Conservation (phyloP, 2,888 invertebrate species). For the Drosophila sordidula region DNA sequence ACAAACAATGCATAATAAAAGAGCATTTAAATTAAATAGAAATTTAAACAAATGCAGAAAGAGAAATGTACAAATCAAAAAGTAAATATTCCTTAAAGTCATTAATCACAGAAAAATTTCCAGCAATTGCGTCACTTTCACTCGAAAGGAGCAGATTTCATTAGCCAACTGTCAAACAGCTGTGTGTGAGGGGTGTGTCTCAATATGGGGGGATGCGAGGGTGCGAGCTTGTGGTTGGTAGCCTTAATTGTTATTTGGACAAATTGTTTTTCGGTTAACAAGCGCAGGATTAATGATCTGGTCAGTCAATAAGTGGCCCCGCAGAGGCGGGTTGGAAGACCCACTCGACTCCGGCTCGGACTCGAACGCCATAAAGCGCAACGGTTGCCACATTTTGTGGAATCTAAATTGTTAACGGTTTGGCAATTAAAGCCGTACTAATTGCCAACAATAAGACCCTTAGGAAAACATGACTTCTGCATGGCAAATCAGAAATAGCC, state of each 20-base stretch:
- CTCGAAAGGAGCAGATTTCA: conserved; percentile 52
- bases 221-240: conserved; percentile 61
- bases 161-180: conserved; percentile 63
- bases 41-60: conserved; percentile 39
- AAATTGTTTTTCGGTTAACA: conserved; percentile 78
- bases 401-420: conserved; percentile 51
- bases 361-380: conserved; percentile 63
- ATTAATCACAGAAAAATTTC: conserved; percentile 58
- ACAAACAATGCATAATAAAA: conserved; percentile 15
- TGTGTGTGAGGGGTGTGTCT: conserved; percentile 18
- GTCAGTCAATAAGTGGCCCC: conserved; percentile 49
- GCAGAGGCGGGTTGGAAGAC: conserved; percentile 16
- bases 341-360: conserved; percentile 4
- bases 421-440: conserved; percentile 72
- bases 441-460: conserved; percentile 75
- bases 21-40: conserved; percentile 25
- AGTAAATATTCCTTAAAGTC: conserved; percentile 28
- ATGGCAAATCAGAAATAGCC: conserved; percentile 32
- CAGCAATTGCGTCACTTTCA: conserved; percentile 50
- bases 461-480: conserved; percentile 69
- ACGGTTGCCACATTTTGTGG: conserved; percentile 60
- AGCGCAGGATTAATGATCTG: conserved; percentile 75
- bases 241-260: conserved; percentile 75
- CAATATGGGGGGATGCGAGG: conserved; percentile 30
- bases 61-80: conserved; percentile 5